These are phyloP conservation scores for Choristoneura fumiferana DNA, from an alignment of 1,140 invertebrate species.

Conservation along the genomic window DNA sequence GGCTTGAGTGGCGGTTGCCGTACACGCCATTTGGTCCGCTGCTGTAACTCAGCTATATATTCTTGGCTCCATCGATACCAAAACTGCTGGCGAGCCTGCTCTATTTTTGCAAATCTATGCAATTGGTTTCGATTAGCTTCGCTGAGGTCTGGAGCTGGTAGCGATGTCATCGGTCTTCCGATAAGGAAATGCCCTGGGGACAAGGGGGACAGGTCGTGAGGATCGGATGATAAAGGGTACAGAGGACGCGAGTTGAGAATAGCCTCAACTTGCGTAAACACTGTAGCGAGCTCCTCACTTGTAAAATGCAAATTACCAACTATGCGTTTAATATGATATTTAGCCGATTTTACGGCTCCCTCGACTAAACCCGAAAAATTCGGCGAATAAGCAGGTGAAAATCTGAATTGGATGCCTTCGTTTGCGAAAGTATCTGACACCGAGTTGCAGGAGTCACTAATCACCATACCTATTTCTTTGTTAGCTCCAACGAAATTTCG, in stretches of 20 bases:
- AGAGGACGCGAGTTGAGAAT: too few relatives aligned
- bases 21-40: slow-evolving; percentile 30
- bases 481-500: slow-evolving; percentile 24
- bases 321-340: too few relatives aligned
- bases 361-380: slow-evolving; percentile 44
- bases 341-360: slow-evolving; percentile 44
- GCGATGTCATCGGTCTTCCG: too few relatives aligned
- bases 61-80: slow-evolving; percentile 41
- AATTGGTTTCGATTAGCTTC: slow-evolving; percentile 20
- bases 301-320: slow-evolving; percentile 22
- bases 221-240: too few relatives aligned
- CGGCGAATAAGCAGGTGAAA: not conserved
- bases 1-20: slow-evolving; percentile 2
- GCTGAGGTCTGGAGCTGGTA: slow-evolving; percentile 14
- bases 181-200: too few relatives aligned
- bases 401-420: slow-evolving; percentile 10
- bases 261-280: slow-evolving; percentile 32
- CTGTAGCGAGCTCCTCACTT: slow-evolving; percentile 29
- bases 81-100: slow-evolving; percentile 35
- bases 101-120: slow-evolving; percentile 34
- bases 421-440: not conserved
- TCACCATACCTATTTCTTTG: not conserved
- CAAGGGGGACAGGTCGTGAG: not conserved
- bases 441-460: not conserved
- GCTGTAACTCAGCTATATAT: too few relatives aligned